Base-by-base conservation (phyloP, 2,797 vertebrate species). In the Lindbergichthys nudifrons region DNA sequence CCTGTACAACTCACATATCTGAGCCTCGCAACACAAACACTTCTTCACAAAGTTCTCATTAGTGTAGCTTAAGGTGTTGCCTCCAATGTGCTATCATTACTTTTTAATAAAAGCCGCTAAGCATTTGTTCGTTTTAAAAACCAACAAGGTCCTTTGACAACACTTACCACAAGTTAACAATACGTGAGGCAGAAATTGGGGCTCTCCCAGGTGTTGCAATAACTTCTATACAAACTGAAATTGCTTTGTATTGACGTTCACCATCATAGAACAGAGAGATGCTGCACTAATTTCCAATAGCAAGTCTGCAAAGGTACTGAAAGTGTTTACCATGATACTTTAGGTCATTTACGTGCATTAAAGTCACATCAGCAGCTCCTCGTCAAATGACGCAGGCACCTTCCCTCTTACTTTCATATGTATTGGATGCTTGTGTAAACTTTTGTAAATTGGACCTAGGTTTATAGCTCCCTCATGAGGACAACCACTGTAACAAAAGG, bases 1-100 rank as follows among this genome's bases (percentile, higher is more conserved):
- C 80, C 88, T 96, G 82, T 96, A 96, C 87, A 94, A 76, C 61
- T 94, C 92, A 57, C 93, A 95, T 76, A 77, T 81, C 52, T 94
- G 84, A 92, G 26, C n/a, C 42, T 65, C 52, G 63, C 14, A 19
- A 2, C 56, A 41, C 50, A 41, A 14, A 26, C 53, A 19, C 54
- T 32, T 15, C 14, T 3, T 43, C 6, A 18, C 12, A 53, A 58
- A 58, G 21, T 61, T 77, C 39, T 58, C 64, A 73, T 9, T n/a
- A 2, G 46, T 53, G 43, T 57, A 64, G n/a, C 59, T 78, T 57
- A 1, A 60, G 15, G 36, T 61, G 58, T 43, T 51, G n/a, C 11
- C 26, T 65, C 16, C 52, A 3, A 1, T 71, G 48, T 39, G 3
- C 21, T 14, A 18, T 32, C 4, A 43, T 36, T 54, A 30, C n/a